phyloP scores from a whole-genome alignment of 2,797 vertebrate species.

The Pangasius mekongensis region DNA sequence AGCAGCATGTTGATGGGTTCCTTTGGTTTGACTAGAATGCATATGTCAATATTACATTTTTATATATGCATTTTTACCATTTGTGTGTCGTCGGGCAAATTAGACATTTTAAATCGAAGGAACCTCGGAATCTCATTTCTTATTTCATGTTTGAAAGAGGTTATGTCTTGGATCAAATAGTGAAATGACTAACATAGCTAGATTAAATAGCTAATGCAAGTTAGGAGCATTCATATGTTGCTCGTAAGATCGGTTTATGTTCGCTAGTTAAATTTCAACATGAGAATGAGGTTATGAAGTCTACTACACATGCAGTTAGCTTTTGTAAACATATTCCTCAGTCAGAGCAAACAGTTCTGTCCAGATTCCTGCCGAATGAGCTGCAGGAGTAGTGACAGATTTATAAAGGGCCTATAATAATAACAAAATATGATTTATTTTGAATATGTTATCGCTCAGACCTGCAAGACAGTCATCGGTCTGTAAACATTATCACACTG shows the following conservation, averaged over 20 bases:
- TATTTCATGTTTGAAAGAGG: not conserved
- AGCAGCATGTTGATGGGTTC: not conserved
- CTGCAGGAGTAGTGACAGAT: not conserved
- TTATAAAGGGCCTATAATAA: not conserved
- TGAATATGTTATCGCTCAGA: not conserved
- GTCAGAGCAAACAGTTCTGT: not conserved
- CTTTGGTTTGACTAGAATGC: conserved; percentile 22
- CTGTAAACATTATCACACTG: not conserved
- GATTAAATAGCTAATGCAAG: not conserved
- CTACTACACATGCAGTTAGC: not conserved
- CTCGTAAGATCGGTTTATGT: not conserved
- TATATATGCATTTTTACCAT: not conserved
- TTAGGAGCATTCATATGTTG: not conserved
- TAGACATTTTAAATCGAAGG: not conserved
- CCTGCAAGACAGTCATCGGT: conserved; percentile 15
- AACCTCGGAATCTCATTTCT: not conserved
- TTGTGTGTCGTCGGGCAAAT: not conserved
- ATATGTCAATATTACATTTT: not conserved
- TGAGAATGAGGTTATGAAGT: not conserved
- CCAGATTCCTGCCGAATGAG: not conserved
- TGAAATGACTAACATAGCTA: not conserved
- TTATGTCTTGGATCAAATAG: not conserved
- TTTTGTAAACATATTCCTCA: conserved; percentile 7
- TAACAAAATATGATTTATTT: not conserved
- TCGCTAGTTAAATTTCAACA: not conserved